Base-by-base conservation (phyloP, 2,113 vertebrate species). In the Campylomormyrus tamandua region DNA sequence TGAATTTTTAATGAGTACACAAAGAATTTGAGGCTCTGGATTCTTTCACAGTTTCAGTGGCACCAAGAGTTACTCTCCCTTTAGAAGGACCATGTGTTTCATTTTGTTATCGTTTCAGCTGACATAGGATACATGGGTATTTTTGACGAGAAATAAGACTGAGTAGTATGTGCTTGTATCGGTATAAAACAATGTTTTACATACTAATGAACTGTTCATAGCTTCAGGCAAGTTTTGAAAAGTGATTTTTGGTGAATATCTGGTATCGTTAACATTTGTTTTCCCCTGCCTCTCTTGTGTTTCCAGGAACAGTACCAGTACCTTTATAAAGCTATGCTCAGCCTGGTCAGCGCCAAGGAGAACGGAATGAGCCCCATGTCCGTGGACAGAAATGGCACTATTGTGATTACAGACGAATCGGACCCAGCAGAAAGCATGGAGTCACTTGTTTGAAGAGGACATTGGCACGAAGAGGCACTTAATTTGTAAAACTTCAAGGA, bases 241-340 rank as follows among this genome's bases (percentile, higher is more conserved):
- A 27, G 5, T 77, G 31, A 21, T 13, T 27, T 42, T 31, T 27
- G 19, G 42, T 31, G 87, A 50, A 49, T 74, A 35, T 48, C 3
- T 2, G 11, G 35, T 86, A 24, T 84, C 5, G 24, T 85, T 8
- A 50, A 49, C 48, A 17, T 83, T 62, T 77, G 11, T 80, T 45
- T 84, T 15, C 50, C 74, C 52, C 90, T 83, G 87, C 56, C 70
- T 80, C n/a, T 92, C 77, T 52, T 95, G 90, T 91, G 89, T 94
- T 92, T 93, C 70, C 94, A 99, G 98, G 97, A 98, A 77, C 98
- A 99, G 94, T 98, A 98, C 95, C 97, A 98, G 94, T 99, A 97
- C 95, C 96, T 98, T 93, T 98, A 98, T 91, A 97, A 97, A 95
- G 97, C 97, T 92, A 96, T 99, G 96, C 97, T 99, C 92, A 99